phyloP scores from a whole-genome alignment of 2,113 vertebrate species.

The Lota lota region DNA sequence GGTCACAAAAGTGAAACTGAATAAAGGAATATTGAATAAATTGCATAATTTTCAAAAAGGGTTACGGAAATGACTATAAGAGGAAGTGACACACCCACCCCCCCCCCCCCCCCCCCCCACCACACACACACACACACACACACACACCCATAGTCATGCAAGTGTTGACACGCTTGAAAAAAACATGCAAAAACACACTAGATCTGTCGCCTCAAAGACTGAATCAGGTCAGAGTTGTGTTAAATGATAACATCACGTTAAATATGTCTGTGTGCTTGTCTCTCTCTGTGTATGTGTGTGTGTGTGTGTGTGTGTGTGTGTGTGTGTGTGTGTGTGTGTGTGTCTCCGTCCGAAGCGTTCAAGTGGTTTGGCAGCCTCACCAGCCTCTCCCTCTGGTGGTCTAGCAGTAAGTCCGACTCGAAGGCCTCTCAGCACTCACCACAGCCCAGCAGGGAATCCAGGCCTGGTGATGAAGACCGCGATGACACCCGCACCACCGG shows the following conservation, averaged over 20 bases:
- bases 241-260: neutral
- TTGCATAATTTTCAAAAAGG: too few relatives aligned
- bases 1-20: too few relatives aligned
- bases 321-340: neutral
- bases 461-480: constrained; percentile 3
- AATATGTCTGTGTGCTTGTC: neutral
- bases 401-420: constrained; percentile 54
- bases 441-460: neutral
- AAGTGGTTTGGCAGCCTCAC: constrained; percentile 88
- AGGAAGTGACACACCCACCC: too few relatives aligned
- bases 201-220: too few relatives aligned
- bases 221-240: too few relatives aligned
- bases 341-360: constrained; percentile 60
- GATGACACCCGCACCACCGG: neutral
- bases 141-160: too few relatives aligned
- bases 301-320: neutral
- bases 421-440: constrained; percentile 9
- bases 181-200: too few relatives aligned
- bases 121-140: too few relatives aligned
- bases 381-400: constrained; percentile 77
- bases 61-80: too few relatives aligned
- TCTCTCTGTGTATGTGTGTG: neutral
- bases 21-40: too few relatives aligned
- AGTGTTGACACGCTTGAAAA: too few relatives aligned
- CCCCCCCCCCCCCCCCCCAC: too few relatives aligned